A percentile compares a stretch with the other conserved stretches of the same genome.
Evolutionary conservation across 2,888 invertebrate genomes (phyloP).

Genomic region (Pristionchus mayeri): DNA sequence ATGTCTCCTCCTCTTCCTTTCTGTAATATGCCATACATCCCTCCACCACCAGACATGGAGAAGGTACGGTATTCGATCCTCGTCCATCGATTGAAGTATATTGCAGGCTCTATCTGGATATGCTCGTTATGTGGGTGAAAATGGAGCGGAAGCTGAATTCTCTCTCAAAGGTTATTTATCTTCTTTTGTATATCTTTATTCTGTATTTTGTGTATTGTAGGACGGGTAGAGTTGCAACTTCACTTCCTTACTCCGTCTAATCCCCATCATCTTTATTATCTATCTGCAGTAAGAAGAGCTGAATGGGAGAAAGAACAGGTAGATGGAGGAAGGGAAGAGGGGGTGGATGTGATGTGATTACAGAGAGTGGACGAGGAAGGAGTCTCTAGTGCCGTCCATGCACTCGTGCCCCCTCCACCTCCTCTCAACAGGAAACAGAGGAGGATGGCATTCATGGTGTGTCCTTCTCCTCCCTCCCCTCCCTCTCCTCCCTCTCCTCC

Average conservation of each 20-base stretch:
- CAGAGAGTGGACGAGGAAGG: background rate
- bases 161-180: conserved; percentile 78
- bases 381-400: background rate
- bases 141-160: conserved; percentile 91
- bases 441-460: conserved; percentile 37
- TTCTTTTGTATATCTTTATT: background rate
- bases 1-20: conserved; percentile 31
- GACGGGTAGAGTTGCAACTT: conserved; percentile 60
- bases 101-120: conserved; percentile 90
- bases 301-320: conserved; percentile 45
- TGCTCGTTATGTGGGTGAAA: conserved; percentile 95
- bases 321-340: background rate
- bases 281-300: conserved; percentile 30
- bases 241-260: conserved; percentile 59
- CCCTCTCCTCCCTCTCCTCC: no score
- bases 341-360: background rate
- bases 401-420: conserved; percentile 34
- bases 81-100: background rate
- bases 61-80: background rate
- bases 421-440: conserved; percentile 47
- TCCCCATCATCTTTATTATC: conserved; percentile 44
- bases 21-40: conserved; percentile 27
- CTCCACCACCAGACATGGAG: conserved; percentile 48
- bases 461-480: no score
- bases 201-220: conserved; percentile 36